phyloP scores from a whole-genome alignment of 2,888 invertebrate genomes.

The Parnassius orleans region DNA sequence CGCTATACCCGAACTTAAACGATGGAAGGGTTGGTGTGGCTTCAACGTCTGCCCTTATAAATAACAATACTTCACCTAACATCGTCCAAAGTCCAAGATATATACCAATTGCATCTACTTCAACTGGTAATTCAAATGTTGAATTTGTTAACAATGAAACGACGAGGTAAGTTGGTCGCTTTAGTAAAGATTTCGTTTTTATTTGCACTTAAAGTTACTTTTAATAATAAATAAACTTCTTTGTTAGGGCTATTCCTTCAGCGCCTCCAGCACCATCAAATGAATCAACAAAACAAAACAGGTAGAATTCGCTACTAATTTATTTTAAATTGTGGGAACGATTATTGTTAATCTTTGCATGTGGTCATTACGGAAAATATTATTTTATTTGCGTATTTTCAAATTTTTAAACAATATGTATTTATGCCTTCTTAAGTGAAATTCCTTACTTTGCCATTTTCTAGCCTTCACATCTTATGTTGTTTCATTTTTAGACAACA shows the following conservation, averaged over 20 bases:
- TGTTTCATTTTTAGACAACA: constrained; percentile 8
- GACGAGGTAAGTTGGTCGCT: background rate
- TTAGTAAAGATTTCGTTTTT: too few relatives aligned
- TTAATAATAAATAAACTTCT: background rate
- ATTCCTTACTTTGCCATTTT: too few relatives aligned
- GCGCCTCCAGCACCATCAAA: constrained; percentile 6
- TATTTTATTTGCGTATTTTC: background rate
- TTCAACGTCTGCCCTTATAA: background rate
- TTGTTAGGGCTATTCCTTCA: constrained; percentile 10
- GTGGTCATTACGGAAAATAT: too few relatives aligned
- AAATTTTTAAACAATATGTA: background rate
- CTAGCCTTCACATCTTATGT: background rate
- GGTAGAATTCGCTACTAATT: background rate
- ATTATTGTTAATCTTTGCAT: too few relatives aligned
- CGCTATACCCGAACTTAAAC: constrained; percentile 5
- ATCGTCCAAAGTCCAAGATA: background rate
- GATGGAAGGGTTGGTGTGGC: background rate
- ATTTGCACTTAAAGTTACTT: background rate
- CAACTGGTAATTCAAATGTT: background rate
- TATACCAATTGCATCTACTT: background rate
- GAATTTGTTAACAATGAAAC: background rate
- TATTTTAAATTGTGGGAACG: too few relatives aligned
- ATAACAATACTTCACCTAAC: background rate
- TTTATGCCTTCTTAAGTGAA: too few relatives aligned
- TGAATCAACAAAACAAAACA: background rate